Base-by-base conservation (phyloP, 2,888 invertebrate genomes). In the Troides aeacus region DNA sequence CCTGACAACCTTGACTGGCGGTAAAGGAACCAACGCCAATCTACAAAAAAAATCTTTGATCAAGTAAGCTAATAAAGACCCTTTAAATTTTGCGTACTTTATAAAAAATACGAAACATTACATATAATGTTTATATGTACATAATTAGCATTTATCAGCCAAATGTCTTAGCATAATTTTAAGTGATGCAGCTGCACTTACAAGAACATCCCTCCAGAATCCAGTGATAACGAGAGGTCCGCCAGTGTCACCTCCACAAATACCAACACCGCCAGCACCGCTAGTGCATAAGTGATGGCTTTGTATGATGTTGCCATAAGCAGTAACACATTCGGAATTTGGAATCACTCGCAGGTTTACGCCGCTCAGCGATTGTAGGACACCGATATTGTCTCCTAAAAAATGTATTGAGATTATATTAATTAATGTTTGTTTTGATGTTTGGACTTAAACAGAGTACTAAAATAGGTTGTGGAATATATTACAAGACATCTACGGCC, bases 11-110 rank as follows among this genome's bases (percentile, higher is more conserved):
- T 24, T 74, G 74, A 21, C 68, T 58, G 5, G 85, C 76, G 2
- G 79, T 78, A 76, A 88, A 90, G 15, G 85, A 87, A 57, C 83
- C 80, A 36, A 83, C 73, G n/a, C 84, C 83, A 30, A 81, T 73
- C 76, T 82, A 79, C 21, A 68, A 53, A 53, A 5, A 53, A 53
- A n/a, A 18, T 18, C 18, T n/a, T 53, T 46, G 1, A 46, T 46
- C 12, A 46, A 12, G 12, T 42, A 1, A 8, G 2, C 42, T 42
- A 8, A 10, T 7, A 42, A 42, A 42, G 0, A 42, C 10, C 2
- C 42, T 42, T 42, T 42, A 42, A 42, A 42, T 42, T 39, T 8
- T 39, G 10, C 1, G 8, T 39, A 10, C 10, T 39, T 10, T 39
- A 10, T 39, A 39, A 10, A 8, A 39, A 10, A 39, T 10, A 39